Conservation (phyloP, 2,797 vertebrate genomes). For the Uromys caudimaculatus region DNA sequence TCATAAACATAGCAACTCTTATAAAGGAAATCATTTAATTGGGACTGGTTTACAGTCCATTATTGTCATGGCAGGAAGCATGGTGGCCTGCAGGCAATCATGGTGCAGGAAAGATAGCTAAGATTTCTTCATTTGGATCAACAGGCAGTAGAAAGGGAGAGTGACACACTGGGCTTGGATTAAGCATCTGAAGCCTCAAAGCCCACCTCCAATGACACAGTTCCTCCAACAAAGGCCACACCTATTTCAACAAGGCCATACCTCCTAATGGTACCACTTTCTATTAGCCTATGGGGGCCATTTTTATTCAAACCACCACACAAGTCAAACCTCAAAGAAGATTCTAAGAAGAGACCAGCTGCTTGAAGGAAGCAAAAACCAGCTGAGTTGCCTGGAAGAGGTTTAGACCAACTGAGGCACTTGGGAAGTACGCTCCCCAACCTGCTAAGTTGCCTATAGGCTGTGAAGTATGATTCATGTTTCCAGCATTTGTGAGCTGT, state of each 20-base stretch:
- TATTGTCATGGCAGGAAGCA: neutral
- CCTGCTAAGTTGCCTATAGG: neutral
- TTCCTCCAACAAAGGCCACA: neutral
- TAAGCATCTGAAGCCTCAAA: neutral
- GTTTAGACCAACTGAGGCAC: neutral
- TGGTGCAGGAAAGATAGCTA: neutral
- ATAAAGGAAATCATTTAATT: neutral
- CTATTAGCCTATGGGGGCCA: neutral
- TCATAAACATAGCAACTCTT: neutral
- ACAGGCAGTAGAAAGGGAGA: neutral
- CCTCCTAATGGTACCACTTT: neutral
- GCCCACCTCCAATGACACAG: neutral
- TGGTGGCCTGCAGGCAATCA: neutral
- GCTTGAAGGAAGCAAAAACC: neutral
- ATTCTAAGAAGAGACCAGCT: neutral
- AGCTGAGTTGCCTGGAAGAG: neutral
- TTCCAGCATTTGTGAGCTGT: neutral
- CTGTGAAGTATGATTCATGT: neutral
- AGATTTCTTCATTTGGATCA: neutral
- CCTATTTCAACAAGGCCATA: neutral
- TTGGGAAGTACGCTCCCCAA: neutral
- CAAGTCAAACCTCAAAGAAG: neutral
- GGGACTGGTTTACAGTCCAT: neutral
- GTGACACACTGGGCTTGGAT: neutral
- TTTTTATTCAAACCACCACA: neutral